Base-by-base conservation (phyloP, 2,797 vertebrate species). In the Acrossocheilus fasciatus region DNA sequence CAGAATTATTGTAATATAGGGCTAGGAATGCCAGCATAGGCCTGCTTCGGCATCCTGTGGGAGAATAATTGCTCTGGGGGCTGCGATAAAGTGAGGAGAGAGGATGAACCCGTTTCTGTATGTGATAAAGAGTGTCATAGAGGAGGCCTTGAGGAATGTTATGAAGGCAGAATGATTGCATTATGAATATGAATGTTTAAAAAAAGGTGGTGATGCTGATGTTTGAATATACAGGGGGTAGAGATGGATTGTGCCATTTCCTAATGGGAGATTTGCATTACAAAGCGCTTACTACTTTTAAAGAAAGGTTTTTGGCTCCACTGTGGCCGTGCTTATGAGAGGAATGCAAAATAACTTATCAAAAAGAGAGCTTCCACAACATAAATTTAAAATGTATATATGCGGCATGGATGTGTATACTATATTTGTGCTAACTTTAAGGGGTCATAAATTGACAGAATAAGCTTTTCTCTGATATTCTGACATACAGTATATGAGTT, bases 51-150 rank as follows among this genome's bases (percentile, higher is more conserved):
- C 85, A 81, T 87, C 87, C 87, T 84, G 72, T 72, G 81, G 88
- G 87, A 89, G 86, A 91, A 84, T 90, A 92, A 92, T 92, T 90
- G 87, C 90, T 91, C 85, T 89, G 62, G 89, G 84, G 80, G 66
- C 70, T 89, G 79, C 79, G 82, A 88, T 84, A 90, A 90, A 90
- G 78, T 78, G 80, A 57, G 75, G 85, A 88, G 84, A 86, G 86
- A 88, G 81, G 88, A 89, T 88, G 83, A 91, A 88, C 87, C 87
- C 70, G 30, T 85, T 86, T 82, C 52, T 66, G 74, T 50, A 80
- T 80, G 84, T 74, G 87, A 92, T 90, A 88, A 90, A 88, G 72
- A 81, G 87, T 87, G 75, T 89, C 84, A 90, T 54, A 76, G 89
- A 87, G 50, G 74, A 89, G 85, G 88, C 75, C 64, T 74, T 70